These are phyloP conservation scores for Galbula dea DNA, from an alignment of 2,113 vertebrate species.

Conservation along the genomic window DNA sequence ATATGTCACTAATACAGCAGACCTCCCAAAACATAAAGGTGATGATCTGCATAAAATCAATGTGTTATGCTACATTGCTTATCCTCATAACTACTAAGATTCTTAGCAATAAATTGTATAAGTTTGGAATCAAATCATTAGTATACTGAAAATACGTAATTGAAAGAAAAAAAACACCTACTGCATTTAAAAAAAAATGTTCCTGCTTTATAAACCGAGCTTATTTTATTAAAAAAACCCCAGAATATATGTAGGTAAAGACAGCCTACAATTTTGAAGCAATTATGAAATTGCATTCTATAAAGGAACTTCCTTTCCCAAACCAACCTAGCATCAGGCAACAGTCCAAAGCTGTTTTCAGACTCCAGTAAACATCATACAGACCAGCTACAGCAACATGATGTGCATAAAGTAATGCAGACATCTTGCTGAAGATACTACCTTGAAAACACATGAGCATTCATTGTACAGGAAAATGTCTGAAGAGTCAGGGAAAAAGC, in stretches of 20 bases:
- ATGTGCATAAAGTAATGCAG: background rate
- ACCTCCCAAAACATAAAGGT: slow-evolving; percentile 93
- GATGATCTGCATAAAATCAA: slow-evolving; percentile 99
- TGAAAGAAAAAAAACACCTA: slow-evolving; percentile 31
- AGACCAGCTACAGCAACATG: background rate
- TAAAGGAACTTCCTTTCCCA: background rate
- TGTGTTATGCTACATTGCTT: slow-evolving; percentile 88
- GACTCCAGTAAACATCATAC: background rate
- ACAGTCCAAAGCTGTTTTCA: background rate
- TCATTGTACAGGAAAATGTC: background rate
- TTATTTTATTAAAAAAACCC: background rate
- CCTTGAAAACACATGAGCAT: background rate
- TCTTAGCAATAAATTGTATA: slow-evolving; percentile 61
- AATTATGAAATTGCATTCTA: background rate
- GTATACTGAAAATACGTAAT: background rate
- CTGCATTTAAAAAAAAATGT: background rate
- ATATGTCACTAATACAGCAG: slow-evolving; percentile 92
- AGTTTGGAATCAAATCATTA: slow-evolving; percentile 36
- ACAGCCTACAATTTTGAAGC: background rate
- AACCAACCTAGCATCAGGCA: background rate
- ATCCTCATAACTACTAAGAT: slow-evolving; percentile 79
- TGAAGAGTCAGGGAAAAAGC: background rate
- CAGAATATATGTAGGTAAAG: background rate
- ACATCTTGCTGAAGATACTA: background rate
- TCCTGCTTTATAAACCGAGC: background rate